Evolutionary conservation across 2,113 vertebrate genomes (phyloP).

Genomic region (Urocynchramus pylzowi): DNA sequence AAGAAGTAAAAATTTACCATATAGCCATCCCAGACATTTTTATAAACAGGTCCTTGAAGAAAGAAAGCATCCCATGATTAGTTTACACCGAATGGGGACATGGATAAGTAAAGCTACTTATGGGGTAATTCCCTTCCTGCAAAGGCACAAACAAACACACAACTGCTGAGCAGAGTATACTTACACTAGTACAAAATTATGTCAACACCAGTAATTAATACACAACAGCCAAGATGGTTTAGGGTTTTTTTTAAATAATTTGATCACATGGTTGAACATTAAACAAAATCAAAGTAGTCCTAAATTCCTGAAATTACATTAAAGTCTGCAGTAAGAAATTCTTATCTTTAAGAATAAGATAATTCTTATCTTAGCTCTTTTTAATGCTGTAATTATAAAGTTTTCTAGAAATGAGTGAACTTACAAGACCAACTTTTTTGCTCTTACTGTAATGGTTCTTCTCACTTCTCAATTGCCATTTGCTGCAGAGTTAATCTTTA

Average conservation of each 20-base stretch:
- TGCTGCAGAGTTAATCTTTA: neutral
- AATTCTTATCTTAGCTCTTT: neutral
- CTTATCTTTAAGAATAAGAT: too few species aligned
- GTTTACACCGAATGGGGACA: neutral
- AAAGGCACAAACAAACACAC: neutral
- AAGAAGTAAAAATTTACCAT: neutral
- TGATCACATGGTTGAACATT: neutral
- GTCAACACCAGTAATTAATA: neutral
- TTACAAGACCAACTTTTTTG: neutral
- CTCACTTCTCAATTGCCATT: neutral
- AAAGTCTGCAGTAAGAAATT: neutral
- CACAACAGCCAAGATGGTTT: neutral
- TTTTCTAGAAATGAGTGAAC: neutral
- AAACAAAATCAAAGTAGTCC: neutral
- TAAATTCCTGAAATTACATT: neutral
- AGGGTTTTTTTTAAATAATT: neutral
- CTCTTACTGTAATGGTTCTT: neutral
- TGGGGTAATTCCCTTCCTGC: neutral
- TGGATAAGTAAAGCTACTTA: neutral
- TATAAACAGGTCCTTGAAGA: neutral
- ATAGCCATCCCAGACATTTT: neutral
- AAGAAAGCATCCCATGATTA: neutral
- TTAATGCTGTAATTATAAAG: neutral
- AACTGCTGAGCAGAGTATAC: neutral
- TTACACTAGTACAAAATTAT: neutral